These are phyloP conservation scores for Isotomurus palustris DNA, from an alignment of 2,888 invertebrate genomes.

Conservation along the genomic window DNA sequence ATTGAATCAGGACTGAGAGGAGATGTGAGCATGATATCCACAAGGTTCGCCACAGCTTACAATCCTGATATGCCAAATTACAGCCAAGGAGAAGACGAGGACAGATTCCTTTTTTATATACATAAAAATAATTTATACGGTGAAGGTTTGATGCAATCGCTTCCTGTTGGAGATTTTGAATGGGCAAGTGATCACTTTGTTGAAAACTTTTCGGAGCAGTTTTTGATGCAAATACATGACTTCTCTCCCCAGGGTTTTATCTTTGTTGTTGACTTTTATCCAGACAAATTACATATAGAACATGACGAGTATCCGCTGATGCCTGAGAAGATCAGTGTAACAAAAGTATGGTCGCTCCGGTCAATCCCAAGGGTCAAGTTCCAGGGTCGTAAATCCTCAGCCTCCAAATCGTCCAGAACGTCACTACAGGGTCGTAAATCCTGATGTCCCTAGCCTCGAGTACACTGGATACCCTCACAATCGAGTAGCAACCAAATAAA, in stretches of 20 bases:
- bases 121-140: conserved; percentile 20
- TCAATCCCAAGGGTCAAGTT: no score
- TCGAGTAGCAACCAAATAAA: no score
- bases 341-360: no score
- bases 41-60: conserved; percentile 32
- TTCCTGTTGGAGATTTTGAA: conserved; percentile 4
- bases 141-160: neutral
- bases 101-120: conserved; percentile 15
- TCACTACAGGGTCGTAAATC: no score
- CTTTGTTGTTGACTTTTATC: neutral
- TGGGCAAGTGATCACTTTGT: neutral
- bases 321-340: neutral
- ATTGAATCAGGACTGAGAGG: conserved; percentile 15
- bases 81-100: neutral
- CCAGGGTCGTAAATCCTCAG: no score
- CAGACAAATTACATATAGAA: neutral
- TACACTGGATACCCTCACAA: no score
- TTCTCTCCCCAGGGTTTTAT: neutral
- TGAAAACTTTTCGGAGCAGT: neutral
- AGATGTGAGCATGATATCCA: conserved; percentile 17
- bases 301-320: conserved; percentile 11
- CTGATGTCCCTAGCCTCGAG: no score
- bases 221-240: no score
- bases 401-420: no score
- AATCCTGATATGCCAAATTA: conserved; percentile 20